phyloP scores from a whole-genome alignment of 92 coral and sea anemone species.

The Phenganax subtilis region DNA sequence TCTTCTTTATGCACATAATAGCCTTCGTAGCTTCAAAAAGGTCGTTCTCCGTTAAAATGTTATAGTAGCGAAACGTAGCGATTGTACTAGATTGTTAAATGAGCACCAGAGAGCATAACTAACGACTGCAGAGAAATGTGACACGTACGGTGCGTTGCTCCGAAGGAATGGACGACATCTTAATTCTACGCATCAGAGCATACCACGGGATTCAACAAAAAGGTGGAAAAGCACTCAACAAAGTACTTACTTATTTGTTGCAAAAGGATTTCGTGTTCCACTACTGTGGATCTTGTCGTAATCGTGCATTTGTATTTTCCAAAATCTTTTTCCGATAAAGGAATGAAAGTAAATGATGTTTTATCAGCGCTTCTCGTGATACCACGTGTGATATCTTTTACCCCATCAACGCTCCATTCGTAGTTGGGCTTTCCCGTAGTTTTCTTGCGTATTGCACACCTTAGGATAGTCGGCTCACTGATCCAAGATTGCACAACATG shows the following conservation, averaged over 20 bases:
- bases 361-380: slow-evolving; percentile 10
- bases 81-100: too few species aligned
- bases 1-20: too few species aligned
- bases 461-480: slow-evolving; percentile 6
- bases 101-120: too few species aligned
- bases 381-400: slow-evolving; percentile 38
- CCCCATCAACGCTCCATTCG: slow-evolving; percentile 27
- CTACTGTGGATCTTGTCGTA: slow-evolving; percentile 5
- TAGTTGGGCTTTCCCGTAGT: not conserved
- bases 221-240: not conserved
- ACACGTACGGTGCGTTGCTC: too few species aligned
- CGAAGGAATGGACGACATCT: too few species aligned
- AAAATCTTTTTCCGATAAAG: slow-evolving; percentile 28
- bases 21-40: too few species aligned
- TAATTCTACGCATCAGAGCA: not conserved
- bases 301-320: slow-evolving; percentile 35
- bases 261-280: slow-evolving; percentile 22
- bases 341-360: slow-evolving; percentile 30
- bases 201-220: not conserved
- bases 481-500: slow-evolving; percentile 33
- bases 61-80: too few species aligned
- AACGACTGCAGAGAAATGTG: too few species aligned
- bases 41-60: too few species aligned
- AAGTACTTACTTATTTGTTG: slow-evolving; percentile 29
- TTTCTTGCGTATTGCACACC: slow-evolving; percentile 23